phyloP scores from a whole-genome alignment of 2,888 invertebrate species.

The Heteromyza rotundicornis region DNA sequence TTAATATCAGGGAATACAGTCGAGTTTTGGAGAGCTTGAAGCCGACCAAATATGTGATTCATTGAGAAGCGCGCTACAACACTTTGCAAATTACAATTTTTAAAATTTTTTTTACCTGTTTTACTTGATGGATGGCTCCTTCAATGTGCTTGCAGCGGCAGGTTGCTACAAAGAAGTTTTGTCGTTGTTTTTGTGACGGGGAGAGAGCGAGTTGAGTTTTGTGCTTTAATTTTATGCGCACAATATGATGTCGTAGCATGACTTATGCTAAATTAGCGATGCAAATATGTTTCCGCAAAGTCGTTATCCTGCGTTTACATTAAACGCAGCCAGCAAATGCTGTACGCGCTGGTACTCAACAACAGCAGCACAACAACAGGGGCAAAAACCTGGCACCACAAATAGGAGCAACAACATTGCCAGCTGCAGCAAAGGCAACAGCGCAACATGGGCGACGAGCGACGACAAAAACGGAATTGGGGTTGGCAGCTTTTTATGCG shows the following conservation, averaged over 20 bases:
- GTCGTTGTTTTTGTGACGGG: neutral
- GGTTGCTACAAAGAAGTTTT: too few species aligned
- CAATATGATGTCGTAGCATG: conserved; percentile 23
- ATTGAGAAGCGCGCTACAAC: too few species aligned
- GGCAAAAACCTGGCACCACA: too few species aligned
- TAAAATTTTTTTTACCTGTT: too few species aligned
- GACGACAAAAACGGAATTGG: conserved; percentile 6
- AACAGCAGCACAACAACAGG: neutral
- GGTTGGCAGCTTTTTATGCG: conserved; percentile 47
- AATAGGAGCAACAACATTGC: conserved; percentile 6
- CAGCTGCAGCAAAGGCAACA: conserved; percentile 16
- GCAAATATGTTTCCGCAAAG: conserved; percentile 50
- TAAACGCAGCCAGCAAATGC: conserved; percentile 11
- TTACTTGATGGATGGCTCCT: too few species aligned
- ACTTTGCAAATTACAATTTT: too few species aligned
- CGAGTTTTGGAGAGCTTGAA: too few species aligned
- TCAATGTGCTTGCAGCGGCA: too few species aligned
- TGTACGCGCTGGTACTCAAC: conserved; percentile 5
- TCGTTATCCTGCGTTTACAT: conserved; percentile 36
- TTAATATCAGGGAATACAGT: too few species aligned
- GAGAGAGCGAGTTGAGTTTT: neutral
- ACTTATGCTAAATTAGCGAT: conserved; percentile 57
- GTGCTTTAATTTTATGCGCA: conserved; percentile 5
- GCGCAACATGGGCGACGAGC: conserved; percentile 8
- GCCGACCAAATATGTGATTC: too few species aligned